phyloP scores from a whole-genome alignment of 2,888 invertebrate species.

The Hypena proboscidalis region DNA sequence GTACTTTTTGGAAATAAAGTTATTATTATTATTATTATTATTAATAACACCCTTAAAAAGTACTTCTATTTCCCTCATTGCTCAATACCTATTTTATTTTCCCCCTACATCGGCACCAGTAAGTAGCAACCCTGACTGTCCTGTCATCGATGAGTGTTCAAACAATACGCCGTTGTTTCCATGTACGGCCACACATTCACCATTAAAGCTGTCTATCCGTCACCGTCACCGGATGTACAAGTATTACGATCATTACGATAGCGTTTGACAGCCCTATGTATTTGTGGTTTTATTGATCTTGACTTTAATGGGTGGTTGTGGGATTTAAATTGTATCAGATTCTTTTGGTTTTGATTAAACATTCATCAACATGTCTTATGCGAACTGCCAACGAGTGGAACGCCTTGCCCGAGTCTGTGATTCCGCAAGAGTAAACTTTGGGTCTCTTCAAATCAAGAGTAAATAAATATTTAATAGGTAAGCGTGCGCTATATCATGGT shows the following conservation, averaged over 20 bases:
- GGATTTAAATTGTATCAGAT: neutral
- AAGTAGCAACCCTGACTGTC: constrained; percentile 4
- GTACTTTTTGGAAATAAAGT: too few relatives aligned
- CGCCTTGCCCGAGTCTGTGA: too few relatives aligned
- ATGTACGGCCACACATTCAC: constrained; percentile 21
- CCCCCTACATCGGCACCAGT: neutral
- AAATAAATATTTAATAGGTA: too few relatives aligned
- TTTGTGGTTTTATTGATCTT: constrained; percentile 9
- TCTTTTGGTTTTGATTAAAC: neutral
- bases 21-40: too few relatives aligned
- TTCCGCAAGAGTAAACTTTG: too few relatives aligned
- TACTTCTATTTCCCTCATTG: too few relatives aligned
- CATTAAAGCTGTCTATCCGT: constrained; percentile 12
- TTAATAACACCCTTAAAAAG: too few relatives aligned
- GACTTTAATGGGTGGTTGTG: constrained; percentile 8
- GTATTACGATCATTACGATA: constrained; percentile 4
- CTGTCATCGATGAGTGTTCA: constrained; percentile 17
- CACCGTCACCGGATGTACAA: constrained; percentile 13
- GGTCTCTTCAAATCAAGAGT: too few relatives aligned
- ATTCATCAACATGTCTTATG: too few relatives aligned
- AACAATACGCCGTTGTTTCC: constrained; percentile 38
- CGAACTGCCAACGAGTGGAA: too few relatives aligned
- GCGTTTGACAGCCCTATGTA: constrained; percentile 9
- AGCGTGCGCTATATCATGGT: too few relatives aligned
- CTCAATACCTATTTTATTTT: too few relatives aligned